A percentile compares a stretch with the other conserved stretches of the same genome.
Conservation (phyloP, 2,113 vertebrate species). For the Semnornis frantzii region DNA sequence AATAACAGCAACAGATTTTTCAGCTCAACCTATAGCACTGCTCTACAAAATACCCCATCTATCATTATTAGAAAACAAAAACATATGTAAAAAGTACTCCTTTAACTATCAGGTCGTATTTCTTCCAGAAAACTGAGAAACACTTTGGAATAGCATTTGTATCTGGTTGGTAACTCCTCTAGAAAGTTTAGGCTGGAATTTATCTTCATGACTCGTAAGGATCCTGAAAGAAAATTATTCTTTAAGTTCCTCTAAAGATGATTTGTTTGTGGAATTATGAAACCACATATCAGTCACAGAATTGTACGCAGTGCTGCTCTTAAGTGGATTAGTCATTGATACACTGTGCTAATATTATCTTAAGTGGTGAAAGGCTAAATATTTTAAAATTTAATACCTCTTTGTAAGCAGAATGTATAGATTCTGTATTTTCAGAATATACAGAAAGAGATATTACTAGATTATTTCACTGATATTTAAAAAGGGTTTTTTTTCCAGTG, state of each 20-base stretch:
- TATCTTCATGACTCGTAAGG: not conserved
- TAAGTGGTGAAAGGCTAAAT: not conserved
- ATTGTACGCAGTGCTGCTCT: not conserved
- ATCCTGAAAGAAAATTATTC: not conserved
- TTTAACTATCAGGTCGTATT: not conserved
- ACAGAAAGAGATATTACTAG: not conserved
- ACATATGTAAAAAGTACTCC: not conserved
- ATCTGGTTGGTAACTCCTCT: conserved; percentile 5
- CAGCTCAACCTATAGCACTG: not conserved
- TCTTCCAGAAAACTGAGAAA: not conserved
- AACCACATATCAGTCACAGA: rapidly evolving
- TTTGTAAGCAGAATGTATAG: not conserved
- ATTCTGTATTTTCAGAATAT: not conserved
- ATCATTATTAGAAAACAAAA: not conserved
- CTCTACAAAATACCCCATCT: not conserved
- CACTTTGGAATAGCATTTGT: not conserved
- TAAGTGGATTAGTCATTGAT: not conserved
- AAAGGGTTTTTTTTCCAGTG: not conserved
- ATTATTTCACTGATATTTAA: not conserved
- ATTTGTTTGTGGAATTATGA: not conserved
- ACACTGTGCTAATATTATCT: not conserved
- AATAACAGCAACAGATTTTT: too few species aligned
- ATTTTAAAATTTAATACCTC: not conserved
- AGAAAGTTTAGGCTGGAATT: not conserved
- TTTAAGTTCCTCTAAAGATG: not conserved